Conservation (phyloP, 2,888 invertebrate species). For the Metallyticus violacea region DNA sequence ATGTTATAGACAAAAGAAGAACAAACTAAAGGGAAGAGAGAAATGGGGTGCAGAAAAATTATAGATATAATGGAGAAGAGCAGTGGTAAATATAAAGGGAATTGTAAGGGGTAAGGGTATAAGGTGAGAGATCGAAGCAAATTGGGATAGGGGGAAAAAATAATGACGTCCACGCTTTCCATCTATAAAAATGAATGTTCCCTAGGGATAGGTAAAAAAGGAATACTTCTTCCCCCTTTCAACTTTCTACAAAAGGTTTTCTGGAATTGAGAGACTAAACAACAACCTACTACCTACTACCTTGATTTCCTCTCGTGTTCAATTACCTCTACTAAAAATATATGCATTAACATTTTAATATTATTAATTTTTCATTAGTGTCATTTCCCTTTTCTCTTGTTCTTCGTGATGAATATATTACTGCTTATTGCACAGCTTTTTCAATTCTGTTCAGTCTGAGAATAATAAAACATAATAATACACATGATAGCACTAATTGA, state of each 20-base stretch:
- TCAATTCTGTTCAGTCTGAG: no score
- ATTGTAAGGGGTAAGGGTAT: no score
- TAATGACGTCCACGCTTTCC: neutral
- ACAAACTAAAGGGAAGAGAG: neutral
- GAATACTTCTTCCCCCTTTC: neutral
- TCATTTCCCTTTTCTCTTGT: no score
- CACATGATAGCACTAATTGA: no score
- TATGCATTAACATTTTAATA: no score
- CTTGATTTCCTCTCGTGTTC: neutral
- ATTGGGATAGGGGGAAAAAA: neutral
- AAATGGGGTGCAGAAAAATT: neutral
- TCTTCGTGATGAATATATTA: no score
- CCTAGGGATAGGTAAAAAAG: neutral
- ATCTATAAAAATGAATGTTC: neutral
- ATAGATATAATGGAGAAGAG: neutral
- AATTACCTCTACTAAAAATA: no score
- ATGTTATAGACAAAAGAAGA: neutral
- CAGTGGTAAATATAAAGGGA: neutral
- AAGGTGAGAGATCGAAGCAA: neutral
- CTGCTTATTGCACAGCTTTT: no score
- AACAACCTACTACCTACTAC: neutral
- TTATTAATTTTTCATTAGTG: no score
- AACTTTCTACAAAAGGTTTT: neutral
- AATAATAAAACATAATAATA: no score
- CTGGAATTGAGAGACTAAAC: neutral